These are phyloP conservation scores for Escarpia spicata DNA, from an alignment of 2,888 invertebrate genomes.

Conservation along the genomic window DNA sequence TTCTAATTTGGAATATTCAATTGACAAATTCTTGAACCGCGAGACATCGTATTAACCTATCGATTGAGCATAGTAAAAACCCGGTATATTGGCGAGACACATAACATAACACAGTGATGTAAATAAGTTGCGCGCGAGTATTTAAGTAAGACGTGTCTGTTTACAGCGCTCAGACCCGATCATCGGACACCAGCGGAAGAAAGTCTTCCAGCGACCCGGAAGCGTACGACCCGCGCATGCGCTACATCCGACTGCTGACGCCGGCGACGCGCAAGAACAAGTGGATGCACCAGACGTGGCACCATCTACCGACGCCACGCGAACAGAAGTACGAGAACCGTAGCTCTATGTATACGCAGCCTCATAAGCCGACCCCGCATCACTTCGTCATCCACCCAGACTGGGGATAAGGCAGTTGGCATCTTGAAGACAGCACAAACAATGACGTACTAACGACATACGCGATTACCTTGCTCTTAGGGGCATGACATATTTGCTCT, in stretches of 20 bases:
- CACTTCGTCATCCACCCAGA: conserved; percentile 61
- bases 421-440: background rate
- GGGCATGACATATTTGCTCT: too few species aligned
- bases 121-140: background rate
- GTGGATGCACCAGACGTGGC: conserved; percentile 62
- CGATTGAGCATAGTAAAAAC: too few species aligned
- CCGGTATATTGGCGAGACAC: too few species aligned
- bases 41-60: too few species aligned
- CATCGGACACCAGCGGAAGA: background rate
- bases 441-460: background rate
- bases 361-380: conserved; percentile 48
- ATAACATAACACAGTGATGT: too few species aligned
- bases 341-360: conserved; percentile 53
- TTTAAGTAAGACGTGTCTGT: background rate
- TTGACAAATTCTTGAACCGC: too few species aligned
- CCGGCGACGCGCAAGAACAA: conserved; percentile 53
- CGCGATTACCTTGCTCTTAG: background rate
- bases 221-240: conserved; percentile 23
- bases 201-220: background rate
- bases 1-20: too few species aligned
- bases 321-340: conserved; percentile 50
- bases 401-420: conserved; percentile 47
- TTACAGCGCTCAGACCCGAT: background rate
- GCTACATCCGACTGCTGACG: conserved; percentile 51
- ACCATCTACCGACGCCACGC: conserved; percentile 55